Evolutionary conservation across 1,140 invertebrate genomes (phyloP).

Genomic region (Drosophila virilis): DNA sequence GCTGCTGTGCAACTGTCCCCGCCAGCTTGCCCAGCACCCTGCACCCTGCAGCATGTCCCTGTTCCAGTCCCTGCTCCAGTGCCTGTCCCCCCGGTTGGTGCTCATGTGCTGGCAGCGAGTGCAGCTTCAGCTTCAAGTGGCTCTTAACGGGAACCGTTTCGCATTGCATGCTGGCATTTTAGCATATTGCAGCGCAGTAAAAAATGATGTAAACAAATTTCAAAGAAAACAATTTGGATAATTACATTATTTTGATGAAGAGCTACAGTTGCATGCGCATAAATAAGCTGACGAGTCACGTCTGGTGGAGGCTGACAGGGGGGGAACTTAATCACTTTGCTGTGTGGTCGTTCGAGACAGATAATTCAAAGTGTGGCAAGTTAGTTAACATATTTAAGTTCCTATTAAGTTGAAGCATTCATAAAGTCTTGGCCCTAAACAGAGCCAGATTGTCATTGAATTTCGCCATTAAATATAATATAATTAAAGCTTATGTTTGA

Average conservation of each 20-base stretch:
- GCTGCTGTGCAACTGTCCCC: constrained; percentile 1
- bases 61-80: background rate
- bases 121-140: constrained; percentile 58
- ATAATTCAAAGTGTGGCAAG: constrained; percentile 21
- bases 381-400: constrained; percentile 5
- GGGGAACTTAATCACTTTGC: constrained; percentile 26
- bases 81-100: background rate
- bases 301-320: background rate
- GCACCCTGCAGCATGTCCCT: background rate
- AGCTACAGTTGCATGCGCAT: constrained; percentile 70
- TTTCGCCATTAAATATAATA: too few species aligned
- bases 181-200: constrained; percentile 49
- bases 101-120: constrained; percentile 3
- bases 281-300: constrained; percentile 39
- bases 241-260: constrained; percentile 81
- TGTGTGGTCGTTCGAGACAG: constrained; percentile 59
- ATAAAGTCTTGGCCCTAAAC: background rate
- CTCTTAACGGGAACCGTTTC: constrained; percentile 75
- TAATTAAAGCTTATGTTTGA: too few species aligned
- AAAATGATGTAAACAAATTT: constrained; percentile 81
- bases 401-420: constrained; percentile 3
- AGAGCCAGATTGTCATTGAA: too few species aligned
- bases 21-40: background rate
- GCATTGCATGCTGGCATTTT: constrained; percentile 53
- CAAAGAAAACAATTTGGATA: constrained; percentile 82